Evolutionary conservation across 2,113 vertebrate genomes (phyloP).

Genomic region (Grantiella picta): DNA sequence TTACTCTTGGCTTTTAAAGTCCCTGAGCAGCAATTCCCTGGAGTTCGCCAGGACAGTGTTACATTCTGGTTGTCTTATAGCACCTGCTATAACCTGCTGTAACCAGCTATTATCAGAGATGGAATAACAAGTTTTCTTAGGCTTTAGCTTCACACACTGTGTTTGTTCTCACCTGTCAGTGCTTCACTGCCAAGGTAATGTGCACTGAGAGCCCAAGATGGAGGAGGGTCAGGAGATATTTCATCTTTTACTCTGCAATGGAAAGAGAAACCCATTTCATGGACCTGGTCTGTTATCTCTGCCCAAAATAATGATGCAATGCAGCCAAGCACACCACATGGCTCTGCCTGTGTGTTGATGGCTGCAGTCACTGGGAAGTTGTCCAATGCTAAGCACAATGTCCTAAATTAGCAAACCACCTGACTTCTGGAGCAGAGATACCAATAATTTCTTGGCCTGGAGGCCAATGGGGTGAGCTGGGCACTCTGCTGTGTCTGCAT

Average conservation of each 20-base stretch:
- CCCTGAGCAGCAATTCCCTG: background rate
- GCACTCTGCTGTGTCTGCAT: background rate
- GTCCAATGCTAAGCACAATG: background rate
- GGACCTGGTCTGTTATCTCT: background rate
- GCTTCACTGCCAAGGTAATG: background rate
- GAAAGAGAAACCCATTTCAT: background rate
- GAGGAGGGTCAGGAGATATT: background rate
- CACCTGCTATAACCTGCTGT: too few relatives aligned
- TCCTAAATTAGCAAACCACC: background rate
- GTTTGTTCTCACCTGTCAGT: background rate
- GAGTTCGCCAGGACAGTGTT: background rate
- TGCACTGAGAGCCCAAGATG: accelerated
- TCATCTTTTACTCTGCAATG: background rate
- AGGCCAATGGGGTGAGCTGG: background rate
- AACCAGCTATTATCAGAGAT: background rate
- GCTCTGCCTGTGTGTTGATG: background rate
- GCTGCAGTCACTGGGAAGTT: background rate
- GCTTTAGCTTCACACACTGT: background rate
- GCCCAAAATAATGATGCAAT: background rate
- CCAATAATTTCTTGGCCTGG: background rate
- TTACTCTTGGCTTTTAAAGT: background rate
- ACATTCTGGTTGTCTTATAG: background rate
- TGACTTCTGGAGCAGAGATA: background rate
- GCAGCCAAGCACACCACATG: background rate
- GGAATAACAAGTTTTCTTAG: background rate